Evolutionary conservation across 2,888 invertebrate species (phyloP), one percentile per base, ranked within the genome.

Genomic region (Sminthurinus aureus): DNA sequence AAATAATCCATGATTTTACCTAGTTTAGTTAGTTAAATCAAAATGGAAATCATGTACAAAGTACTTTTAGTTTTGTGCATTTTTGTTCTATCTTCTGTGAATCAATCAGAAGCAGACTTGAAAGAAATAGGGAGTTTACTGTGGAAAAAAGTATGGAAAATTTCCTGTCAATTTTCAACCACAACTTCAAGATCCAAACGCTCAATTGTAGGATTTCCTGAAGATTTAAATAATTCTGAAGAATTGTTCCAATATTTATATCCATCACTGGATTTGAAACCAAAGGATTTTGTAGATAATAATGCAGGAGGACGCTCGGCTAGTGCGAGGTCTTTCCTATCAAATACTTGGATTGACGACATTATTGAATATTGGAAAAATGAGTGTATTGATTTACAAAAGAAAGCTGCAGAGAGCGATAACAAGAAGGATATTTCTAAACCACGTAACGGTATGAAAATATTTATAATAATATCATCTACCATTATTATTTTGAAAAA

Each of bases 171-270:
- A 75, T 87, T 73, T 13, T 9, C 73, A 20, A 73, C 73, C 13
- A 20, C 8, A 83, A 12, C 51, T 3, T 66, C 13, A 58, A 24
- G 51, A 78, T 38, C 38, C 20, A 77, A 52, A 18, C 66, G 67
- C 38, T 78, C 67, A 1, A 75, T 78, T 4, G 81, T 83, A 67
- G 83, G 81, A n/a, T n/a, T n/a, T n/a, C n/a, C n/a, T n/a, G 84
- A 84, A 0, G 76, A 85, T 77, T 76, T 84, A 58, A 80, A 85
- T 15, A 83, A 87, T 38, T 84, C 87, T 2, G 83, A 86, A 51
- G 84, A 86, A 58, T 78, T 87, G 15, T 87, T 85, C 71, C 79
- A 86, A 8, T 87, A 86, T 76, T 81, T 87, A 71, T 87, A 87
- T 64, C 87, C 87, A 20, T 81, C 86, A 18, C 85, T 86, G 11